A percentile compares a stretch with the other conserved stretches of the same genome.
Conservation (phyloP, 1,140 invertebrate species). For the Drosophila leontia region DNA sequence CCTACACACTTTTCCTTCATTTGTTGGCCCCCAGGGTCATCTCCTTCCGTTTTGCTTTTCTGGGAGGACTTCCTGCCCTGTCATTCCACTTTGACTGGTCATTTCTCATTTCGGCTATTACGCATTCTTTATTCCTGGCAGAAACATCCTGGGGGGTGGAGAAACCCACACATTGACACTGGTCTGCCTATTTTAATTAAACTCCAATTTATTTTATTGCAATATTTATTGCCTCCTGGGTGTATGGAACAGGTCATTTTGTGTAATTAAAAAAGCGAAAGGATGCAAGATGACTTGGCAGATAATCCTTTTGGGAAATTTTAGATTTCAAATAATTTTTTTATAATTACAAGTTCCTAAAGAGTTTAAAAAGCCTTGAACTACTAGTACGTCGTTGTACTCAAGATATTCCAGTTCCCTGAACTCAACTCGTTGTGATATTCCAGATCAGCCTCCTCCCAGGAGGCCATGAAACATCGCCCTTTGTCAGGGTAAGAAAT, state of each 20-base stretch:
- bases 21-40: slow-evolving; percentile 49
- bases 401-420: slow-evolving; percentile 13
- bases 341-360: neutral
- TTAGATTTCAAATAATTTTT: neutral
- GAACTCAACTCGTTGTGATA: slow-evolving; percentile 6
- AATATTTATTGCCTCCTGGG: slow-evolving; percentile 71
- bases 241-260: slow-evolving; percentile 29
- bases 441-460: slow-evolving; percentile 19
- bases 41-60: neutral
- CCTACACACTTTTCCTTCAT: slow-evolving; percentile 23
- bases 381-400: neutral
- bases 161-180: neutral
- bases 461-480: slow-evolving; percentile 53
- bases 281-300: neutral
- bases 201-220: slow-evolving; percentile 77
- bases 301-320: neutral
- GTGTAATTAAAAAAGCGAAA: slow-evolving; percentile 36
- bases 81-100: slow-evolving; percentile 65
- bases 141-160: slow-evolving; percentile 8
- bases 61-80: slow-evolving; percentile 34
- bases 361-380: neutral
- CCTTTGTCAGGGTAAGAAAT: slow-evolving; percentile 44
- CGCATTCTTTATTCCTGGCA: slow-evolving; percentile 51
- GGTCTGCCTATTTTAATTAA: slow-evolving; percentile 69
- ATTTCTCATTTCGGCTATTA: slow-evolving; percentile 78